These are phyloP conservation scores for Carpatolechia fugitivella DNA, from an alignment of 2,888 invertebrate genomes.

Conservation along the genomic window DNA sequence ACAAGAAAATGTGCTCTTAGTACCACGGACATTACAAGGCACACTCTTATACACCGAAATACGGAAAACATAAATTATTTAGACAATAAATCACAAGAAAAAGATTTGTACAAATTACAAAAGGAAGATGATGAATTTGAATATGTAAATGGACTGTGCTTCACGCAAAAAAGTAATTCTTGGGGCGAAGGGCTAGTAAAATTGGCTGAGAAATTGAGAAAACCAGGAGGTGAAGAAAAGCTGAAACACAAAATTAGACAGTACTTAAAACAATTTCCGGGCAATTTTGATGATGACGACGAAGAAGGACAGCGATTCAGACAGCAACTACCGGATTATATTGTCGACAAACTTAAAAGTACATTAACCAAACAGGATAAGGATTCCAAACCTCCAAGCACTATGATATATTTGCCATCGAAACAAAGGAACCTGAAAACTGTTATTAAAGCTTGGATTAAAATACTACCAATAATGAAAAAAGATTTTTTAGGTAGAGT, in stretches of 20 bases:
- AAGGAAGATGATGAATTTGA: slow-evolving; percentile 21
- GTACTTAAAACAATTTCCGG: slow-evolving; percentile 27
- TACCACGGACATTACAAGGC: slow-evolving; percentile 9
- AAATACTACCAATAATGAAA: slow-evolving; percentile 20
- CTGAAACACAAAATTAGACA: slow-evolving; percentile 31
- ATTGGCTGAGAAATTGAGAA: slow-evolving; percentile 28
- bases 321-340: slow-evolving; percentile 27
- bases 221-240: slow-evolving; percentile 32
- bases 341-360: slow-evolving; percentile 25
- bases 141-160: slow-evolving; percentile 23
- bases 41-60: neutral
- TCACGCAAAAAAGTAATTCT: slow-evolving; percentile 21
- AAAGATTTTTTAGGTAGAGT: slow-evolving; percentile 17
- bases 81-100: slow-evolving; percentile 21
- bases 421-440: neutral
- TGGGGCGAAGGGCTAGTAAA: slow-evolving; percentile 29
- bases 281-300: slow-evolving; percentile 22
- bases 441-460: slow-evolving; percentile 20
- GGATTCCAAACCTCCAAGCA: neutral
- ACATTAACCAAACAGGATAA: neutral
- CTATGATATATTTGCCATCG: neutral
- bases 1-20: slow-evolving; percentile 21
- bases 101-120: neutral
- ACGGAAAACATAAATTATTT: slow-evolving; percentile 3
- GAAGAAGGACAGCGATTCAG: slow-evolving; percentile 25